A percentile compares a stretch with the other conserved stretches of the same genome.
Evolutionary conservation across 2,888 invertebrate species (phyloP).

Genomic region (Aphodius sticticus): DNA sequence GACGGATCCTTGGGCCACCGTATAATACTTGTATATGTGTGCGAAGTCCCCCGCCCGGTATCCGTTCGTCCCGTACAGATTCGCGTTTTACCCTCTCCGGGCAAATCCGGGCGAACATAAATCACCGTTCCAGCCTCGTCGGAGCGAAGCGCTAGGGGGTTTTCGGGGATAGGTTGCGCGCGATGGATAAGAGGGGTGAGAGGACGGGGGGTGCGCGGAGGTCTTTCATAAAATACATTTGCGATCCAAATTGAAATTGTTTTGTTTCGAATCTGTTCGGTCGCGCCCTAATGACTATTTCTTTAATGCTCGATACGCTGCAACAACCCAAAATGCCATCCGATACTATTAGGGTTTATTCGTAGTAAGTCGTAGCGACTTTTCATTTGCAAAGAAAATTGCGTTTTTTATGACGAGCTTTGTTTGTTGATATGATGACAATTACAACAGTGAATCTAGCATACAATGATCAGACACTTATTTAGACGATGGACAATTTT

Average conservation of each 20-base stretch:
- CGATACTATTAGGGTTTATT: too few relatives aligned
- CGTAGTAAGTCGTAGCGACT: too few relatives aligned
- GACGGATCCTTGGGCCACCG: background rate
- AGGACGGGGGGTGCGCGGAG: conserved; percentile 40
- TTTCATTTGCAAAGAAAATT: too few relatives aligned
- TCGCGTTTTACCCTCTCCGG: conserved; percentile 31
- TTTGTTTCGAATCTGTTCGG: conserved; percentile 46
- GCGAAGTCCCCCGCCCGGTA: background rate
- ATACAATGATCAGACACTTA: too few relatives aligned
- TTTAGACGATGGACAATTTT: too few relatives aligned
- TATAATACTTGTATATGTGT: conserved; percentile 4
- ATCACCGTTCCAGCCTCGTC: conserved; percentile 39
- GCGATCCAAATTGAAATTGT: conserved; percentile 49
- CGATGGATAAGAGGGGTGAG: background rate
- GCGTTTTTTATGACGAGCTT: too few relatives aligned
- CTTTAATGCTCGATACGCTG: too few relatives aligned
- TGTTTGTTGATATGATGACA: too few relatives aligned
- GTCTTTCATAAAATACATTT: conserved; percentile 49
- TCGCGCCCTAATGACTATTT: conserved; percentile 41
- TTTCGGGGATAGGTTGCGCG: background rate
- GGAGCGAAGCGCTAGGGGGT: conserved; percentile 9
- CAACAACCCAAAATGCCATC: too few relatives aligned
- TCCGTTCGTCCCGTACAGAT: background rate
- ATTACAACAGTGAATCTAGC: too few relatives aligned
- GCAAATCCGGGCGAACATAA: conserved; percentile 48